Evolutionary conservation across 2,797 vertebrate genomes (phyloP), one percentile per base, ranked within the genome.

Genomic region (Diglossa cyanea): DNA sequence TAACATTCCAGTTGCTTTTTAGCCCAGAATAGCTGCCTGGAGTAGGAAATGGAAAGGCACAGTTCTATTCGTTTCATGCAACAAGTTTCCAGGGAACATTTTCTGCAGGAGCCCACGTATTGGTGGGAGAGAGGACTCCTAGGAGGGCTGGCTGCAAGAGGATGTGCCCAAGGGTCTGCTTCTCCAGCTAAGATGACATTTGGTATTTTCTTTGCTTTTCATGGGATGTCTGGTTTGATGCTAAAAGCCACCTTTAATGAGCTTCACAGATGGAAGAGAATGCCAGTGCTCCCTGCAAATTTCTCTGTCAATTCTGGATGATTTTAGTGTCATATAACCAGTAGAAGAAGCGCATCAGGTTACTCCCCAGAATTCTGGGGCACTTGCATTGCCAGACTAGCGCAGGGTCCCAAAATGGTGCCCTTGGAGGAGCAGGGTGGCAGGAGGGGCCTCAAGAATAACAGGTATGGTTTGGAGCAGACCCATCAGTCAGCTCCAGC

Each of bases 381-480:
- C 26, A 8, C 1, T 1, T 0, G 0, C 13, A 15, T 7, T 66
- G 47, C 67, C 42, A n/a, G 10, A 40, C 8, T 40, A 51, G 57
- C 40, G 25, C 39, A 37, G 44, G 5, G 19, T 55, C 68, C 70
- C 50, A 28, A 10, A 66, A 17, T 2, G 7, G 9, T 50, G 18
- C 13, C 30, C 16, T 35, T 45, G 68, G 47, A 91, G 65, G 47
- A 88, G 24, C 60, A 67, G 31, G 1, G 1, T 17, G 20, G 39
- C 18, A 72, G 55, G 9, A 78, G 28, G 28, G 5, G 17, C 50
- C 72, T 96, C 53, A 33, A 50, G 92, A 95, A 92, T 57, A 89
- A 88, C 94, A 95, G 60, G 31, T 62, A 87, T 87, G 66, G 58
- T 93, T 94, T 93, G 81, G 70, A 90, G 77, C 72, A 95, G 92